phyloP scores from a whole-genome alignment of 1,140 invertebrate species.

The Drosophila nasuta region DNA sequence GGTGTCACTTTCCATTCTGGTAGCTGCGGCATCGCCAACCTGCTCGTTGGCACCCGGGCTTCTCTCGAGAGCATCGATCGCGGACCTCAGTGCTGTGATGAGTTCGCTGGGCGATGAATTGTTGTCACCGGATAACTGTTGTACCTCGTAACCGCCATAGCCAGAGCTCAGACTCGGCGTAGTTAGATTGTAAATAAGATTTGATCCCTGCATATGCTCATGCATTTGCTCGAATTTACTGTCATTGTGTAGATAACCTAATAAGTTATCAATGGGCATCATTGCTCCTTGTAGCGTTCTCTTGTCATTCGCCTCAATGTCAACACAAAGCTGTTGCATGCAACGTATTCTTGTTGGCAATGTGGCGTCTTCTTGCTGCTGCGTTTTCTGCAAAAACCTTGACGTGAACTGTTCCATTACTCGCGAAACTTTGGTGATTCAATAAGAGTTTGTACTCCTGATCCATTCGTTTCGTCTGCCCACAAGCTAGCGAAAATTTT shows the following conservation, averaged over 20 bases:
- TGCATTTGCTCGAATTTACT: constrained; percentile 7
- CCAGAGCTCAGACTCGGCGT: neutral
- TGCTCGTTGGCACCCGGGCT: neutral
- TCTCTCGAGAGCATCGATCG: neutral
- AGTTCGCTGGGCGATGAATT: neutral
- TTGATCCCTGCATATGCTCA: neutral
- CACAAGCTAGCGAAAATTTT: constrained; percentile 3
- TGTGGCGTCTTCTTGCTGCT: neutral
- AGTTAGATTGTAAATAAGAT: neutral
- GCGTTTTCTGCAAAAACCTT: constrained; percentile 3
- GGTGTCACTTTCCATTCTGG: too few species aligned
- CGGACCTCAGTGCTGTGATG: constrained; percentile 1
- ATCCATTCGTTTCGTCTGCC: constrained; percentile 5
- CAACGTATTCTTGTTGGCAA: constrained; percentile 39
- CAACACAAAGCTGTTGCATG: constrained; percentile 48
- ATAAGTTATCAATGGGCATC: neutral
- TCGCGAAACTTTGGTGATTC: neutral
- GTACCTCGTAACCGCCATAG: neutral
- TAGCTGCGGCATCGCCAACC: neutral
- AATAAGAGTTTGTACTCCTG: neutral
- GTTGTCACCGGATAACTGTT: neutral
- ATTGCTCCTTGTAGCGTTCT: neutral
- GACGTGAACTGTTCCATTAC: constrained; percentile 15
- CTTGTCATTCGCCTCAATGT: constrained; percentile 52
- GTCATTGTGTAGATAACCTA: neutral